These are phyloP conservation scores for Meteorus cinctellus DNA, from an alignment of 2,888 invertebrate genomes.

Conservation along the genomic window DNA sequence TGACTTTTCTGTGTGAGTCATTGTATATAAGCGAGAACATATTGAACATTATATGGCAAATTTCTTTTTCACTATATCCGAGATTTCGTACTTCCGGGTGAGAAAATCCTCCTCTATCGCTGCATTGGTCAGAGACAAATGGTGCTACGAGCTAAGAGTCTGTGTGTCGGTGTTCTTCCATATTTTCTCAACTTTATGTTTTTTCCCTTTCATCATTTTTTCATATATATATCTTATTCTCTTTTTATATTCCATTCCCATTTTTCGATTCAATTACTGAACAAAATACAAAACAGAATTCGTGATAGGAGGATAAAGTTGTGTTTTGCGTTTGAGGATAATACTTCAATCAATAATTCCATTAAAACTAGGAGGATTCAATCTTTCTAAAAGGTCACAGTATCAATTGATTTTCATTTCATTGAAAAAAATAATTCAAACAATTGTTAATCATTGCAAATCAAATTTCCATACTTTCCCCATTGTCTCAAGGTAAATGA, in stretches of 20 bases:
- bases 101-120: conserved; percentile 42
- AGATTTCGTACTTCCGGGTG: conserved; percentile 59
- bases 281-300: conserved; percentile 12
- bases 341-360: no score
- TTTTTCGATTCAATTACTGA: background rate
- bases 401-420: no score
- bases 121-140: conserved; percentile 66
- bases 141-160: conserved; percentile 46
- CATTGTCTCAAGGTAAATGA: no score
- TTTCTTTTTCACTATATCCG: conserved; percentile 41
- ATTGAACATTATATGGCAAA: background rate
- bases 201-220: conserved; percentile 18
- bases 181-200: conserved; percentile 26
- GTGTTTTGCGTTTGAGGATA: no score
- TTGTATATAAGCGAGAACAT: background rate
- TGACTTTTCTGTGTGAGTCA: background rate
- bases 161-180: conserved; percentile 5
- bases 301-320: no score
- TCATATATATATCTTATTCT: conserved; percentile 22
- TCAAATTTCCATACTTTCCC: no score
- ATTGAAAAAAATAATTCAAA: no score
- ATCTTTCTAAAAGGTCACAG: no score
- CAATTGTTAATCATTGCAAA: no score
- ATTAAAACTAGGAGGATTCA: no score
- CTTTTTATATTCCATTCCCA: conserved; percentile 7